A percentile compares a stretch with the other conserved stretches of the same genome.
Conservation (phyloP, 92 coral and sea anemone species). For the Palythoa heliodiscus region DNA sequence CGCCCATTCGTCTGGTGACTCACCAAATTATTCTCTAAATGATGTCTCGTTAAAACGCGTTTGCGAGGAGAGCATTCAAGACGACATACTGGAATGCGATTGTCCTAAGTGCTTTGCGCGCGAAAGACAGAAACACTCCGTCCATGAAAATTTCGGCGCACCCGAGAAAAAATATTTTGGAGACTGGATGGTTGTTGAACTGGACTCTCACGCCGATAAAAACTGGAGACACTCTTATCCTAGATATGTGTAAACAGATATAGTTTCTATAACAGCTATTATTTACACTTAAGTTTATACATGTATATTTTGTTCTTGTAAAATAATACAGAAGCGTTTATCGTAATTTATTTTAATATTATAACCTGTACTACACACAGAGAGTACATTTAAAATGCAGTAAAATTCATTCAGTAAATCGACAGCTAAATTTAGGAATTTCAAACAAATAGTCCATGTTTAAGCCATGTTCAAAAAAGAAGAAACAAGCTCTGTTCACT, state of each 20-base stretch:
- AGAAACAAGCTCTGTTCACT: too few species aligned
- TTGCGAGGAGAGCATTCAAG: constrained; percentile 51
- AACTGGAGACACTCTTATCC: constrained; percentile 42
- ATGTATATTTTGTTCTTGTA: constrained; percentile 21
- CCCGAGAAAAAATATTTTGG: constrained; percentile 88
- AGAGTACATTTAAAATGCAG: too few species aligned
- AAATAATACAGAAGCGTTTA: background rate
- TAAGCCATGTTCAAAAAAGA: too few species aligned
- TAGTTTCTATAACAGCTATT: background rate
- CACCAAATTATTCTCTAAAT: constrained; percentile 29
- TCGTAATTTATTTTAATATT: background rate
- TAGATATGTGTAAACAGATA: constrained; percentile 31
- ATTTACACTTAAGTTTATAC: background rate
- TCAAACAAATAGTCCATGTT: too few species aligned
- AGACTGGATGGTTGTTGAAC: constrained; percentile 73
- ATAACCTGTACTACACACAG: too few species aligned
- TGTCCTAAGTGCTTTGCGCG: constrained; percentile 70
- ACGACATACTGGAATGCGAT: constrained; percentile 54
- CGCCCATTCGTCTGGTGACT: constrained; percentile 64
- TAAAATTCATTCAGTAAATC: too few species aligned
- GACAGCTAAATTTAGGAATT: too few species aligned
- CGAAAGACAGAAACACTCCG: constrained; percentile 52
- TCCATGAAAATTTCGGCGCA: constrained; percentile 68
- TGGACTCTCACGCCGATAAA: background rate
- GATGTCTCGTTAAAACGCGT: constrained; percentile 26